These are phyloP conservation scores for Dinocampus coccinellae DNA, from an alignment of 2,888 invertebrate genomes.

Conservation along the genomic window DNA sequence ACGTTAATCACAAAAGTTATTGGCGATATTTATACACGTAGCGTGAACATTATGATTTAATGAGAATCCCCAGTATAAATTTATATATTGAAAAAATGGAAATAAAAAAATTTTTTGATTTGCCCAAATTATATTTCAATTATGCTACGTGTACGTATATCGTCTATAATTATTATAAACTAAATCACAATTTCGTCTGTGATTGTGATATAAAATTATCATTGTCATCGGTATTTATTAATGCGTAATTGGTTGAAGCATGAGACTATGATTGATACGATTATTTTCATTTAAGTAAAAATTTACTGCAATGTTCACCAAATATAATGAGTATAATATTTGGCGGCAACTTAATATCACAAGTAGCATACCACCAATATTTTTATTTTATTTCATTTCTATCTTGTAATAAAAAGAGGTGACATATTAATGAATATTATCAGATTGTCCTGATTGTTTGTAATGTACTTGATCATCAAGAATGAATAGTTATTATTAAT, in stretches of 20 bases:
- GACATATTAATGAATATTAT: neutral
- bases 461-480: neutral
- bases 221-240: conserved; percentile 35
- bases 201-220: conserved; percentile 45
- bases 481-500: too few relatives aligned
- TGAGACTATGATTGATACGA: conserved; percentile 55
- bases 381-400: neutral
- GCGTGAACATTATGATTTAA: conserved; percentile 25
- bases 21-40: conserved; percentile 41
- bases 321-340: neutral
- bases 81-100: neutral
- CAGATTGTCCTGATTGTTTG: neutral
- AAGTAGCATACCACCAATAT: neutral
- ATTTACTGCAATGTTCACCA: neutral
- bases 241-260: conserved; percentile 58
- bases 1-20: conserved; percentile 63
- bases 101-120: neutral
- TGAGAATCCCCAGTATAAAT: conserved; percentile 39
- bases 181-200: conserved; percentile 58
- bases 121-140: conserved; percentile 37
- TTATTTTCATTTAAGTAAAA: neutral
- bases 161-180: conserved; percentile 46
- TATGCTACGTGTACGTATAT: conserved; percentile 41
- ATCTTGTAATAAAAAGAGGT: too few relatives aligned
- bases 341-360: neutral